Percentiles rank a stretch among this genome's conserved stretches.
phyloP scores from a whole-genome alignment of 2,888 invertebrate species.

The Rotaria socialis region DNA sequence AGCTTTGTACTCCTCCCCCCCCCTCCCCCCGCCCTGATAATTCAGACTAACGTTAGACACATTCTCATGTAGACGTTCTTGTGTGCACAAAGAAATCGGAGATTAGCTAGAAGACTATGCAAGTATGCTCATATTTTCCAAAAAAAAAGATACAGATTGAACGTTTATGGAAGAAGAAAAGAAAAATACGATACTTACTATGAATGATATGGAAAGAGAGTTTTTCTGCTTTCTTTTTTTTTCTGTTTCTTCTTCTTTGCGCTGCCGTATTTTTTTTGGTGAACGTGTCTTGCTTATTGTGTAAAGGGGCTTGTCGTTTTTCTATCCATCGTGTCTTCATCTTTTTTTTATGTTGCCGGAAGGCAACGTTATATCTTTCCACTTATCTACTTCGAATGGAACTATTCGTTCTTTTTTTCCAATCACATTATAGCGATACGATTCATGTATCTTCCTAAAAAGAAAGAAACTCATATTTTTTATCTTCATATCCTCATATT shows the following conservation, averaged over 20 bases:
- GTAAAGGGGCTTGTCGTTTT: background rate
- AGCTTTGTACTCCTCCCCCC: background rate
- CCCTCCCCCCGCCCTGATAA: background rate
- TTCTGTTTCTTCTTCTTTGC: background rate
- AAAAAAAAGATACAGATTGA: slow-evolving; percentile 20
- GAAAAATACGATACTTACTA: background rate
- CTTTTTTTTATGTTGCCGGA: background rate
- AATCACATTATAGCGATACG: background rate
- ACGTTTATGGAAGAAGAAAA: background rate
- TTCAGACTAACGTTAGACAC: slow-evolving; percentile 1
- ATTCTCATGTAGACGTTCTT: background rate
- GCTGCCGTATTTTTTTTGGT: background rate
- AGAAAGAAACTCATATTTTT: background rate
- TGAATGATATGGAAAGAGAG: slow-evolving; percentile 23
- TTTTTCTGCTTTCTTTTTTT: background rate
- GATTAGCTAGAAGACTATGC: background rate
- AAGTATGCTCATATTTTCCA: background rate
- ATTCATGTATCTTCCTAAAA: background rate
- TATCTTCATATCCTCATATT: background rate
- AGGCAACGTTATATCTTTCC: background rate
- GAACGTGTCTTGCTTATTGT: slow-evolving; percentile 23
- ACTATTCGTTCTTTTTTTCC: background rate
- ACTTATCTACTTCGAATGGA: slow-evolving; percentile 11
- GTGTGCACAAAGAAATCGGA: slow-evolving; percentile 15
- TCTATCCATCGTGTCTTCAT: slow-evolving; percentile 29